Base-by-base conservation (phyloP, 92 coral and sea anemone genomes). In the Palythoa grandis region DNA sequence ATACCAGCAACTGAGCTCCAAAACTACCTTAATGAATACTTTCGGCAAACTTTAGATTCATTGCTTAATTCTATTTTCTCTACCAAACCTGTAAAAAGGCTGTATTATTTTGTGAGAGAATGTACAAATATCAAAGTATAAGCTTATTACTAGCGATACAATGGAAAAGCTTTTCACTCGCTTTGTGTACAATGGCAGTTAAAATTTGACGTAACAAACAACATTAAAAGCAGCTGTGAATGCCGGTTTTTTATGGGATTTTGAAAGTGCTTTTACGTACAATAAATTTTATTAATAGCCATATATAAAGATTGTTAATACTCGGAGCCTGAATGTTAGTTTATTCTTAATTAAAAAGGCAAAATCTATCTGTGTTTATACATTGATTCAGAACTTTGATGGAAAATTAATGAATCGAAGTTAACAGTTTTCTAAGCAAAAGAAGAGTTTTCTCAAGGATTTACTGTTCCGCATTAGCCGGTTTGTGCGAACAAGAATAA, bases 311-410 rank as follows among this genome's bases (percentile, higher is more conserved):
- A 0, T 65, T 10, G 3, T 11, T 69, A 69, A 25, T 29, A 29
- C 43, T 69, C 24, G 17, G 11, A 69, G 16, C 12, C 22, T 8
- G 74, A 80, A 52, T 22, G 13, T 24, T 47, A 48, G 74, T 47
- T 80, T 80, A 65, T 43, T 15, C 14, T 66, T 80, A 80, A 80
- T 80, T 80, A 80, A 78, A 78, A 48, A 16, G n/a, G 35, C 60
- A 19, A n/a, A 60, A 58, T 43, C n/a, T 37, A 20, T 12, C 10
- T 5, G 71, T 1, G 56, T 7, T 60, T 58, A 39, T 78, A 40
- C 53, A 29, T 80, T 80, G 85, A 78, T 37, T 70, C 56, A 66
- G 11, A 37, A 25, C 47, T 10, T 29, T 29, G 72, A 63, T 14
- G 23, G 63, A 50, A 70, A 65, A 80, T 20, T 61, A 78, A 61